A percentile compares a stretch with the other conserved stretches of the same genome.
Evolutionary conservation across 2,113 vertebrate species (phyloP).

Genomic region (Hyperoodon ampullatus): DNA sequence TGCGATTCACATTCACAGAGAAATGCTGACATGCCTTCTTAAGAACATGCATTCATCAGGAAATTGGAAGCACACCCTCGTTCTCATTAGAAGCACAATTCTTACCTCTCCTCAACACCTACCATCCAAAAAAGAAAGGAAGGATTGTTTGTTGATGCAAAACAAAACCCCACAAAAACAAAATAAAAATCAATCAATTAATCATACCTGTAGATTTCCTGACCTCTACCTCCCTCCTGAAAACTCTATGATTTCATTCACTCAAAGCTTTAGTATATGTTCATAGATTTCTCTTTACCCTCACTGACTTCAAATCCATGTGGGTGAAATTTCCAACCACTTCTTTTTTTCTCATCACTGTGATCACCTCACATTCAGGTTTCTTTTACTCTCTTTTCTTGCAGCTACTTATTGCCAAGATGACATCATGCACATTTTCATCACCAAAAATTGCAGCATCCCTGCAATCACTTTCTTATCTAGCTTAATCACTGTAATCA

Average conservation of each 20-base stretch:
- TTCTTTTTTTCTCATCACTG: not conserved
- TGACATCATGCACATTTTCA: not conserved
- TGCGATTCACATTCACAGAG: not conserved
- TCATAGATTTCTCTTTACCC: not conserved
- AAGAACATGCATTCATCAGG: not conserved
- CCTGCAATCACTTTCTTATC: not conserved
- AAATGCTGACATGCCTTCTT: not conserved
- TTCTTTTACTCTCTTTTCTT: not conserved
- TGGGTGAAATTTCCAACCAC: no score
- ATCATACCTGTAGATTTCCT: no score
- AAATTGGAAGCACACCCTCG: fast-evolving
- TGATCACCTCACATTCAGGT: not conserved
- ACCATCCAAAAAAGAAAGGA: not conserved
- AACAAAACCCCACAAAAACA: not conserved
- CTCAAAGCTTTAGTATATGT: not conserved
- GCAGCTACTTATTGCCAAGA: no score
- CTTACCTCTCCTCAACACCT: no score
- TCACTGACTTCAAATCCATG: not conserved
- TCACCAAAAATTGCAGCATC: not conserved
- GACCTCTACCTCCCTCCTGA: no score
- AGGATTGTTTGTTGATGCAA: not conserved
- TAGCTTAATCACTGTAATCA: no score
- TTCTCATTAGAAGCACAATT: not conserved
- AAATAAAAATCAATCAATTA: not conserved
- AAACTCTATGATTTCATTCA: not conserved